Base-by-base conservation (phyloP, 2,888 invertebrate genomes). In the Tenodera sinensis region DNA sequence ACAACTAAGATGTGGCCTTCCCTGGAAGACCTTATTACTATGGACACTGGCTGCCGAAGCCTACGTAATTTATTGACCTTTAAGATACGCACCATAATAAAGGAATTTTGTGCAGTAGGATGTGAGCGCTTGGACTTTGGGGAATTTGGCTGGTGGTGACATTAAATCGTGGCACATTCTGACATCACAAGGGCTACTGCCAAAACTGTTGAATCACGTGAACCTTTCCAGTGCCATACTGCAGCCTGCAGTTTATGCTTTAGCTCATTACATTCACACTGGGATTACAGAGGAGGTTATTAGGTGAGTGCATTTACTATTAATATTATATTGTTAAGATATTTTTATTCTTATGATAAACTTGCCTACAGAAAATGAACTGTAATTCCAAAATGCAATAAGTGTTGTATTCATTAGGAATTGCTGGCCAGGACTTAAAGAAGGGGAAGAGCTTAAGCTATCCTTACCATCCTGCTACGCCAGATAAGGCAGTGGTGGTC, bases 241-340 rank as follows among this genome's bases (percentile, higher is more conserved):
- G 84, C 89, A 92, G 28, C 92, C 93, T 1, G 90, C 92, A 15
- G 91, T 92, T 47, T 93, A 93, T 88, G 91, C 93, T 4, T 89
- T 91, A 15, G 91, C 92, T 88, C 92, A 92, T 47, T 93, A 91
- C 30, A 89, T 93, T 2, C 54, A 71, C 4, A 71, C 54, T 6
- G 54, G 54, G 8, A 71, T 71, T 71, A 71, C 54, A 25, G 54
- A 71, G 20, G 25, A 71, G 54, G 20, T 71, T 6, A 71, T 71
- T 20, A 1, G 8, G 54, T 71, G 54, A 71, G 54, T 71, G 54
- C 25, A 20, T 71, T 71, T 71, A 6, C 20, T 71, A 71, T 20
- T 25, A 71, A 20, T 71, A 42, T 34, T 7, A 34, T 42, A 42
- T 1, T 42, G 42, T 42, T 42, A 42, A 42, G 42, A 42, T 3